These are phyloP conservation scores for Ariolimax columbianus DNA, from an alignment of 2,888 invertebrate genomes.

Conservation along the genomic window DNA sequence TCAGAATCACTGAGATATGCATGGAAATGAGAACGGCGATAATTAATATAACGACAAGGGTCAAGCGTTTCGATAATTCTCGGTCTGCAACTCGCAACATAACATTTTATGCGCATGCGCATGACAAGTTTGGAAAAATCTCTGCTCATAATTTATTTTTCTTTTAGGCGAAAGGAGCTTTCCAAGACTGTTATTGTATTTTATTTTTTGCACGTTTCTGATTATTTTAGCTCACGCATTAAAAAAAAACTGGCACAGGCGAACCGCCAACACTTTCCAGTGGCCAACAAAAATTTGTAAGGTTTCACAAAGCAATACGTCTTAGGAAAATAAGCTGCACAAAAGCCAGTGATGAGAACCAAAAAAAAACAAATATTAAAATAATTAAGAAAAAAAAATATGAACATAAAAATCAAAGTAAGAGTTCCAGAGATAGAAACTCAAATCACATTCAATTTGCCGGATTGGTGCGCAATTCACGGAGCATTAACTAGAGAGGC, in stretches of 20 bases:
- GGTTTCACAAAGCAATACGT: background rate
- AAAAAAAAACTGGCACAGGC: too few species aligned
- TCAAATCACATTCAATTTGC: background rate
- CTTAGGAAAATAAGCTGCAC: background rate
- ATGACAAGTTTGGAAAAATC: background rate
- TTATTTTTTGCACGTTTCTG: background rate
- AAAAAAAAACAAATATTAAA: background rate
- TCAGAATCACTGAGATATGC: too few species aligned
- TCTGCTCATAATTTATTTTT: background rate
- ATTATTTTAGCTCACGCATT: too few species aligned
- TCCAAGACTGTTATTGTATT: background rate
- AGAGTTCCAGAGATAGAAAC: background rate
- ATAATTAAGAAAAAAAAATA: background rate
- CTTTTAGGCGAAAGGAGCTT: background rate
- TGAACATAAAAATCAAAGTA: background rate
- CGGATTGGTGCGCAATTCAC: background rate
- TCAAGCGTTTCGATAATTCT: background rate
- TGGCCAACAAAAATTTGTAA: background rate
- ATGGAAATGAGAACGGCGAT: too few species aligned
- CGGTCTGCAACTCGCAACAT: too few species aligned
- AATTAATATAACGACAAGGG: too few species aligned
- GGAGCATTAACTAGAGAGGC: background rate
- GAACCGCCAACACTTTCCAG: background rate
- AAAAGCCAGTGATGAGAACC: background rate
- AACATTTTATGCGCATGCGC: background rate